Percentiles rank a stretch among this genome's conserved stretches.
Conservation (phyloP, 37 sponge, comb jelly and placozoan genomes). For the Corticium candelabrum region DNA sequence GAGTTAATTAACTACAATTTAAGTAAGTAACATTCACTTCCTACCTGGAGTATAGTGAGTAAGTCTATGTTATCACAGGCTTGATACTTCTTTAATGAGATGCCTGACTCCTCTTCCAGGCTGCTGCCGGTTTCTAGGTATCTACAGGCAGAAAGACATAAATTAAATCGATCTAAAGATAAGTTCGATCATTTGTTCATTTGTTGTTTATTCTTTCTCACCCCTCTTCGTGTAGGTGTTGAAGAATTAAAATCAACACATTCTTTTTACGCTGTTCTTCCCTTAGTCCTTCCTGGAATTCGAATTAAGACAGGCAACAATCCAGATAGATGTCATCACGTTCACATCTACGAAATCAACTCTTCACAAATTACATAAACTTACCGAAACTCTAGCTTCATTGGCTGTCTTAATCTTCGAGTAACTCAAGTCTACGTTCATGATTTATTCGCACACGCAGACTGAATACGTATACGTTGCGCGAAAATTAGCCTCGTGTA, state of each 20-base stretch:
- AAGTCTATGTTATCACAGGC: constrained; percentile 98
- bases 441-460: not conserved
- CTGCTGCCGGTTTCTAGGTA: constrained; percentile 54
- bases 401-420: constrained; percentile 80
- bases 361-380: not conserved
- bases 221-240: constrained; percentile 83
- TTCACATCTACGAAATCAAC: not conserved
- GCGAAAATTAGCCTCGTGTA: too few relatives aligned
- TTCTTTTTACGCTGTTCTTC: constrained; percentile 57
- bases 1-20: too few relatives aligned
- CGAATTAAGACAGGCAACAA: too few relatives aligned
- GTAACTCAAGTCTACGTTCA: constrained; percentile 58
- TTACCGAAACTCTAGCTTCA: constrained; percentile 63
- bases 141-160: constrained; percentile 21
- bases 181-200: not conserved
- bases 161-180: not conserved
- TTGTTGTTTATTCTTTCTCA: constrained; percentile 7
- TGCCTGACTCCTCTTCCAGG: constrained; percentile 60
- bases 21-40: too few relatives aligned
- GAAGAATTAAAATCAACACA: constrained; percentile 70
- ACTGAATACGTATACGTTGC: not conserved
- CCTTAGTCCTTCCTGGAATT: constrained; percentile 71
- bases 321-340: too few relatives aligned
- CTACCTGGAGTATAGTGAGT: constrained; percentile 71
- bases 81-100: constrained; percentile 38